Conservation (phyloP, 2,797 vertebrate species). For the Harpagifer antarcticus region DNA sequence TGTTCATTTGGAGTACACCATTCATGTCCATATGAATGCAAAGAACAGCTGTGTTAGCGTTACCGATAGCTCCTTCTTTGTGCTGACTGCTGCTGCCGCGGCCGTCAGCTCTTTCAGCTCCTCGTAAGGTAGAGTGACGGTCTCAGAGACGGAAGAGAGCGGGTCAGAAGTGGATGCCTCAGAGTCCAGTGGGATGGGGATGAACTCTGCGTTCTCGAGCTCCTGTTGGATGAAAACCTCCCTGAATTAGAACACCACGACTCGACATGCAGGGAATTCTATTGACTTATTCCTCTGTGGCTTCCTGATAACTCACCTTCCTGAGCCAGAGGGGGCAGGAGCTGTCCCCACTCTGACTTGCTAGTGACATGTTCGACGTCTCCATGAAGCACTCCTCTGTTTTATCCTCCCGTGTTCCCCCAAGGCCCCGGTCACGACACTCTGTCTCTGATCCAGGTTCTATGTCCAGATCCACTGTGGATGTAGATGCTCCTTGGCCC, state of each 20-base stretch:
- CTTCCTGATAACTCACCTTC: constrained; percentile 85
- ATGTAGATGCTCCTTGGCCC: constrained; percentile 86
- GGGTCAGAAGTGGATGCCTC: constrained; percentile 82
- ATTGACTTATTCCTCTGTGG: background rate
- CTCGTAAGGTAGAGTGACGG: constrained; percentile 91
- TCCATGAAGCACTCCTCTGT: constrained; percentile 85
- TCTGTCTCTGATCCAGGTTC: constrained; percentile 88
- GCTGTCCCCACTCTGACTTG: constrained; percentile 89
- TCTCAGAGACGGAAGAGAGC: constrained; percentile 85
- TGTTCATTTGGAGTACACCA: background rate
- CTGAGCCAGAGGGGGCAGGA: constrained; percentile 97
- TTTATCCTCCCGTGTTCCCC: constrained; percentile 93
- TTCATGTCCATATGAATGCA: background rate
- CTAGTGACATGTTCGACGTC: constrained; percentile 86
- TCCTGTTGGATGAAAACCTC: constrained; percentile 84
- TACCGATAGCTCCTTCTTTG: constrained; percentile 78
- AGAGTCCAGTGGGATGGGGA: constrained; percentile 90
- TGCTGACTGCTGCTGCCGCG: constrained; percentile 82
- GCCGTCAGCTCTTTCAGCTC: constrained; percentile 92
- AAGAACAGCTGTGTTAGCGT: constrained; percentile 10
- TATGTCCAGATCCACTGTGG: constrained; percentile 89
- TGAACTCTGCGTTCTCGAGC: constrained; percentile 96
- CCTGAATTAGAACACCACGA: constrained; percentile 12
- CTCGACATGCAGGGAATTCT: background rate
- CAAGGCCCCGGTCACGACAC: constrained; percentile 90